Percentiles rank a stretch among this genome's conserved stretches.
Evolutionary conservation across 2,888 invertebrate species (phyloP).

Genomic region (Helicoverpa assulta): DNA sequence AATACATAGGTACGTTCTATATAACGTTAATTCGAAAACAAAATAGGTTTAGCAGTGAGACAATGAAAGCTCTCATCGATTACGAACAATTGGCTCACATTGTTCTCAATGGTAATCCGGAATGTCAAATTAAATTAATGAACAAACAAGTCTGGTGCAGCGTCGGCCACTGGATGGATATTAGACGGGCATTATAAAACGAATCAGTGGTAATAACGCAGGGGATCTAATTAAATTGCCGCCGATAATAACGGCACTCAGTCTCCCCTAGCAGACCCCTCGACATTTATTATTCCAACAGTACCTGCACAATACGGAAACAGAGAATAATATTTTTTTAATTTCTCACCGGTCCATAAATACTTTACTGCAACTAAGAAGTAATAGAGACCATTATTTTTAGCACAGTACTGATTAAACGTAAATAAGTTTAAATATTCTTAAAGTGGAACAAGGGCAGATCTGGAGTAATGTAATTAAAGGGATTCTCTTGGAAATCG

Average conservation of each 20-base stretch:
- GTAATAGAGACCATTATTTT: slow-evolving; percentile 55
- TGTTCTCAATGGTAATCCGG: slow-evolving; percentile 68
- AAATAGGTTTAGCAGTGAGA: not conserved
- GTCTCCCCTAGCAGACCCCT: slow-evolving; percentile 85
- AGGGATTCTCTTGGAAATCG: slow-evolving; percentile 59
- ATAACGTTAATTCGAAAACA: not conserved
- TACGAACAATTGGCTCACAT: slow-evolving; percentile 53
- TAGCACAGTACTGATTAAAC: slow-evolving; percentile 56
- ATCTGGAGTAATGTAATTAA: slow-evolving; percentile 61
- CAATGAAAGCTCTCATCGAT: slow-evolving; percentile 8
- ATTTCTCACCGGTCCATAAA: slow-evolving; percentile 37
- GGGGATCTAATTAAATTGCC: slow-evolving; percentile 90
- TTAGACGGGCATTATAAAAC: slow-evolving; percentile 86
- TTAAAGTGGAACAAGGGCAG: slow-evolving; percentile 67
- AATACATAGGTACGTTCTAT: not conserved
- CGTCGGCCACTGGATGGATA: slow-evolving; percentile 69
- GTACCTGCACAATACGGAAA: slow-evolving; percentile 67
- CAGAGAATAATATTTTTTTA: slow-evolving; percentile 59
- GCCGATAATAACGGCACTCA: slow-evolving; percentile 88
- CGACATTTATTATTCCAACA: slow-evolving; percentile 86
- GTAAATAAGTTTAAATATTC: slow-evolving; percentile 63
- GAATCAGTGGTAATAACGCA: slow-evolving; percentile 88
- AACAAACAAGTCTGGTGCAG: slow-evolving; percentile 68
- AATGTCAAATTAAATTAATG: slow-evolving; percentile 65
- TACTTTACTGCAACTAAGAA: slow-evolving; percentile 35